Base-by-base conservation (phyloP, 2,113 vertebrate genomes). In the Clarias gariepinus region DNA sequence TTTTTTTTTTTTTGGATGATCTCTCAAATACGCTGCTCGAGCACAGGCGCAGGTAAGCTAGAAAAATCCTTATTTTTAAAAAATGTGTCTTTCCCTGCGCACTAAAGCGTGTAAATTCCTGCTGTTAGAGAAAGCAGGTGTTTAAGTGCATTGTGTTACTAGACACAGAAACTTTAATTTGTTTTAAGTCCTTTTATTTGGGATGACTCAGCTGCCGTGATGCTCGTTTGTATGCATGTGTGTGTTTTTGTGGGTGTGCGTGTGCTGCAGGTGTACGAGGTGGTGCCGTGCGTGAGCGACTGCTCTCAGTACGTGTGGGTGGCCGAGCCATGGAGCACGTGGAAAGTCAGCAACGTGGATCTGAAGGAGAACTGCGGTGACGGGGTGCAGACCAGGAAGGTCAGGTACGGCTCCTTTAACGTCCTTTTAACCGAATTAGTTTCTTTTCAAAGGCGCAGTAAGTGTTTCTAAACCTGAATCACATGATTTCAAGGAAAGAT, bases 351-450 rank as follows among this genome's bases (percentile, higher is more conserved):
- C 87, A 97, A 96, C 0, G 96, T 99, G 88, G 96, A 99, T 86
- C 93, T 96, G 41, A 96, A 96, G 66, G 96, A 98, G 87, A 99
- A 98, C 94, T 99, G 98, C 28, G 98, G 98, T 41, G 97, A 98
- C 89, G 98, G 98, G 0, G 96, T 98, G 61, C 98, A 99, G 85
- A 99, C 98, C 23, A 94, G 98, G 28, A 98, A 98, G 98, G 98
- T 99, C 93, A 96, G 98, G 98, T 98, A 95, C 89, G 84, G 41
- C 3, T 64, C 23, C 28, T 57, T 41, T 33, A 64, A n/a, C 0
- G 28, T 16, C 16, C 47, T 4, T 13, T 77, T 55, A 28, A 55
- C 25, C 25, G 7, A n/a, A 55, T 3, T 28, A 7, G 11, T n/a
- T 53, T 23, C 36, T 13, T 36, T 71, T 71, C 7, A 36, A 71